Evolutionary conservation across 2,888 invertebrate genomes (phyloP), one percentile per base, ranked within the genome.

Genomic region (Phengaris arion): DNA sequence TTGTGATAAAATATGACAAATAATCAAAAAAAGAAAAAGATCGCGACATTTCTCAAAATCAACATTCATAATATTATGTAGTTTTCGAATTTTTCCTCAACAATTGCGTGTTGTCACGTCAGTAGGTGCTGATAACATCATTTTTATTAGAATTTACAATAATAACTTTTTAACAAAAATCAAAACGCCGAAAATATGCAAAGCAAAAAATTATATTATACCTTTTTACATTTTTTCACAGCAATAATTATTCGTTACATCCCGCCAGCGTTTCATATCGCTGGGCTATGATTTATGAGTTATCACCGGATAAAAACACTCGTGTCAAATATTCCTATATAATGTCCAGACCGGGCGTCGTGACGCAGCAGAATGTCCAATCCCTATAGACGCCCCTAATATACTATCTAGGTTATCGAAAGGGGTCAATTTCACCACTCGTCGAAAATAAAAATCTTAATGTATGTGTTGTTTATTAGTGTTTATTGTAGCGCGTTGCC

Each of bases 311-410:
- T 64, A 64, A 64, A 64, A 64, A 64, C 13, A 64, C 64, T 64
- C 45, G 64, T 64, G 64, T 64, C 64, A 64, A 64, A 64, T 64
- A 64, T 64, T 64, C 35, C 13, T 35, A 64, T 64, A 64, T 64
- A 64, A 64, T 64, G 64, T 64, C 64, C 64, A 64, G 64, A 12
- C 64, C 35, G 64, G 6, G 10, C 12, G 64, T n/a, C 13, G 55
- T 64, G 64, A 64, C 64, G 64, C 64, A 64, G 64, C 64, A 64
- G 45, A 64, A 45, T 45, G 64, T 12, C 64, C 35, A 45, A 64
- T 35, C 64, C 64, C 35, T 35, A 64, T 64, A 64, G 45, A 64
- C 45, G 64, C 7, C 13, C 64, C 64, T 64, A 64, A 64, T 64
- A 64, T 64, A 64, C 64, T 64, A 64, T 45, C 35, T 64, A 64